Conservation (phyloP, 2,113 vertebrate genomes). For the Cynocephalus volans region DNA sequence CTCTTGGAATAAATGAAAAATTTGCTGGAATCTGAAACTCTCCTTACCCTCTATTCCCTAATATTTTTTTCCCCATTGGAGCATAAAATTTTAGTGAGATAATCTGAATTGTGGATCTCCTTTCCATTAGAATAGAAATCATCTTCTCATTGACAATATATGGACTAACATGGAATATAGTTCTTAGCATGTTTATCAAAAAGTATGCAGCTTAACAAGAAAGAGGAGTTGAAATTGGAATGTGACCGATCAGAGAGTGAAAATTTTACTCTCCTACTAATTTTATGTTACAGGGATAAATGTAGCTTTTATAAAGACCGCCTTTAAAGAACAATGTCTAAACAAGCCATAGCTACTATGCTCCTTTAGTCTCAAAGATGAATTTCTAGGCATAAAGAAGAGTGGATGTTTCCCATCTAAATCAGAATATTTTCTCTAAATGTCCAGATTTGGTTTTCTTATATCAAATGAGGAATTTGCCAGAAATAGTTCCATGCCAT, state of each 20-base stretch:
- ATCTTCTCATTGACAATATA: background rate
- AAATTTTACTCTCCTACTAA: background rate
- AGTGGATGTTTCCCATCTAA: slow-evolving; percentile 18
- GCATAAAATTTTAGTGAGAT: background rate
- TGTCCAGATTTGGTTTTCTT: slow-evolving; percentile 36
- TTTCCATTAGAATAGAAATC: slow-evolving; percentile 36
- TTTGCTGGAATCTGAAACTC: background rate
- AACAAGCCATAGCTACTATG: background rate
- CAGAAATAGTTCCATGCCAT: background rate
- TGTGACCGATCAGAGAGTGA: background rate
- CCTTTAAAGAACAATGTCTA: background rate
- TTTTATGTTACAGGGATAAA: slow-evolving; percentile 54
- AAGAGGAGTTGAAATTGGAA: slow-evolving; percentile 51
- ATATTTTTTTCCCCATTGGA: background rate
- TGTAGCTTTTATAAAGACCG: background rate
- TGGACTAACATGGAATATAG: background rate
- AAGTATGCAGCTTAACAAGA: background rate
- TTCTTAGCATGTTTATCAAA: background rate
- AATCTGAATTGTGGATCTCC: background rate
- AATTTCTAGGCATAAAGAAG: background rate
- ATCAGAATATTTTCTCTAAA: slow-evolving; percentile 31
- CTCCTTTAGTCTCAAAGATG: background rate
- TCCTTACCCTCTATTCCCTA: background rate
- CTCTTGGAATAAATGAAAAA: slow-evolving; percentile 31
- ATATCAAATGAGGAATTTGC: background rate